Evolutionary conservation across 2,113 vertebrate species (phyloP), one percentile per base, ranked within the genome.

Genomic region (Toxostoma redivivum): DNA sequence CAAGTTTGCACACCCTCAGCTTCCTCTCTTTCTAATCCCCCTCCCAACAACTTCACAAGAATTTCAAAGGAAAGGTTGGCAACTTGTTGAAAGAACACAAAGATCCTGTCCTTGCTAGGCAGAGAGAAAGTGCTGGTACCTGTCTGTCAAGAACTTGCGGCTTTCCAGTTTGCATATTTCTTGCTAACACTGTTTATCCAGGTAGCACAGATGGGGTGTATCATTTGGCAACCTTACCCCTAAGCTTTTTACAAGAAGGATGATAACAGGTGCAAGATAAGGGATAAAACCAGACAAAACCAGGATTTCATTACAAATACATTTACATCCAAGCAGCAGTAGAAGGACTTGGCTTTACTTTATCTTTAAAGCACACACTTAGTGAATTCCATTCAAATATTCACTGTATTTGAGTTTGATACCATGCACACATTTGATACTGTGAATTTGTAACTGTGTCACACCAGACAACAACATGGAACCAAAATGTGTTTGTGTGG

Each of bases 211-310:
- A 94, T 94, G 95, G 90, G 65, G 72, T 1, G 0, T 89, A 86
- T 88, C 66, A 47, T 64, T 81, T 97, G 88, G 81, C 86, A 92
- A 88, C 65, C 94, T 81, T 33, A 80, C 37, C 25, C 17, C 28
- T 58, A 71, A 88, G 82, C 77, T 94, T 95, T 95, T 92, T 92
- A 95, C 58, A 88, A 58, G 57, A 76, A 71, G 87, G 69, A 73
- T 85, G 81, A 93, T 95, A 96, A 92, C 95, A 97, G 96, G 94
- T 97, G 94, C 94, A 92, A 95, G 95, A 97, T 97, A 95, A 97
- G 87, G 62, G 30, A 61, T 28, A 53, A 42, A 42, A 42, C 40
- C 25, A 23, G 50, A 95, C 47, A 81, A 94, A 82, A 77, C 20
- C 88, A 71, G 66, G 84, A 78, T 45, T 76, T 95, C 73, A 88